These are phyloP conservation scores for Sorex fumeus DNA, from an alignment of 2,113 vertebrate genomes.

Conservation along the genomic window DNA sequence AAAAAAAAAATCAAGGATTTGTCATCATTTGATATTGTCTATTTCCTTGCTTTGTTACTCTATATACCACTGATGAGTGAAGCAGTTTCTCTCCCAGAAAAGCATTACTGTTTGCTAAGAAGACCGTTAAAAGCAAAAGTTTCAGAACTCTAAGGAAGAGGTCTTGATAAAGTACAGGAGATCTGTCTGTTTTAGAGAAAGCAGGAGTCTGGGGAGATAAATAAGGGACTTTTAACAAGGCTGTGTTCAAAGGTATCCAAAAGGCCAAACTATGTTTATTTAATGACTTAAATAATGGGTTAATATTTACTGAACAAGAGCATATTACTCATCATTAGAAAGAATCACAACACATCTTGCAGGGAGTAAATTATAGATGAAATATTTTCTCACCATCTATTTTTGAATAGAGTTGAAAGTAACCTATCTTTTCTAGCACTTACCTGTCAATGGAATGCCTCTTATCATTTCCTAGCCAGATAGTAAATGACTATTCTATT, in stretches of 20 bases:
- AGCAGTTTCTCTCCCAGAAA: neutral
- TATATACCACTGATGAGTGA: neutral
- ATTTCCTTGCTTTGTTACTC: too few species aligned
- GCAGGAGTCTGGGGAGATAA: neutral
- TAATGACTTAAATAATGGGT: slow-evolving; percentile 36
- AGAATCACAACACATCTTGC: neutral
- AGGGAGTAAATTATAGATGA: slow-evolving; percentile 51
- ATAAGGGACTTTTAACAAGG: slow-evolving; percentile 13
- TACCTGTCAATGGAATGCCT: slow-evolving; percentile 18
- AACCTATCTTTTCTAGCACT: neutral
- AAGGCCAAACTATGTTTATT: slow-evolving; percentile 42
- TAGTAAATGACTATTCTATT: slow-evolving; percentile 30
- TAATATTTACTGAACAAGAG: slow-evolving; percentile 50
- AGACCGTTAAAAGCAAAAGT: slow-evolving; percentile 13
- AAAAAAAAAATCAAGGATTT: too few species aligned
- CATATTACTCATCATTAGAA: neutral
- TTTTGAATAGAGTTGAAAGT: slow-evolving; percentile 25
- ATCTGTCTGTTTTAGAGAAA: neutral
- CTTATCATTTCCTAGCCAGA: slow-evolving; percentile 38
- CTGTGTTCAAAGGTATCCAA: neutral
- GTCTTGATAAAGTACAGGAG: neutral
- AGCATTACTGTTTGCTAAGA: neutral
- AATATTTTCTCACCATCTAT: slow-evolving; percentile 37
- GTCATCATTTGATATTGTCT: too few species aligned
- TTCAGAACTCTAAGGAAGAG: neutral